Evolutionary conservation across 2,888 invertebrate genomes (phyloP).

Genomic region (Xiphydria camelus): DNA sequence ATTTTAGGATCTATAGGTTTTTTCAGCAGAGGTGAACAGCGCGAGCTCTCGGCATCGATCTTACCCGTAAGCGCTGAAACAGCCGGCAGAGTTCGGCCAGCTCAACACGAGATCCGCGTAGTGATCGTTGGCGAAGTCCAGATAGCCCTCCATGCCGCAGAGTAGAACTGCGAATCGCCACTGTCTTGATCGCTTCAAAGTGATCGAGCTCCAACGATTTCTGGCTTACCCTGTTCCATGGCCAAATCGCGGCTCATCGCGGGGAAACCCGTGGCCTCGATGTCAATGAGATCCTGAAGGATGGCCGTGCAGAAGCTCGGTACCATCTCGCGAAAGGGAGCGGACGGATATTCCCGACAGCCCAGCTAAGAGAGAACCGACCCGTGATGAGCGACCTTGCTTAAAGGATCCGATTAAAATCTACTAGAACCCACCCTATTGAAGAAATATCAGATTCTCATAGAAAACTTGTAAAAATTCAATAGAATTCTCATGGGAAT

Average conservation of each 20-base stretch:
- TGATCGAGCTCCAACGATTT: too few relatives aligned
- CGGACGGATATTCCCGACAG: constrained; percentile 19
- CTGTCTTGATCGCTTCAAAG: neutral
- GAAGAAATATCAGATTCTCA: neutral
- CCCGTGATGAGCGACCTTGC: too few relatives aligned
- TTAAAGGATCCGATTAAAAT: too few relatives aligned
- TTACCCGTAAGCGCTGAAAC: constrained; percentile 46
- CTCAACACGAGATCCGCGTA: constrained; percentile 51
- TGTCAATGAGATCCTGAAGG: constrained; percentile 41
- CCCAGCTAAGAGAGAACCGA: constrained; percentile 25
- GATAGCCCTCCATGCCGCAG: constrained; percentile 59
- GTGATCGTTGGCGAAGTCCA: constrained; percentile 52
- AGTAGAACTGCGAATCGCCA: constrained; percentile 50
- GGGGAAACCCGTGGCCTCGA: constrained; percentile 42
- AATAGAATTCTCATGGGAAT: too few relatives aligned
- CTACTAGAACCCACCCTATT: too few relatives aligned
- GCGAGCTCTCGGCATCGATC: too few relatives aligned
- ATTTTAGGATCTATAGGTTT: too few relatives aligned
- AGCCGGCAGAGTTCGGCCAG: constrained; percentile 56
- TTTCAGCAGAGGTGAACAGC: too few relatives aligned
- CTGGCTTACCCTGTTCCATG: constrained; percentile 49
- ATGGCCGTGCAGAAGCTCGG: constrained; percentile 41
- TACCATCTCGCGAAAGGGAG: constrained; percentile 21
- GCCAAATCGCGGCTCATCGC: constrained; percentile 41
- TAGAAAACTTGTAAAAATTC: neutral